These are phyloP conservation scores for Apis florea DNA, from an alignment of 1,140 invertebrate genomes.

Conservation along the genomic window DNA sequence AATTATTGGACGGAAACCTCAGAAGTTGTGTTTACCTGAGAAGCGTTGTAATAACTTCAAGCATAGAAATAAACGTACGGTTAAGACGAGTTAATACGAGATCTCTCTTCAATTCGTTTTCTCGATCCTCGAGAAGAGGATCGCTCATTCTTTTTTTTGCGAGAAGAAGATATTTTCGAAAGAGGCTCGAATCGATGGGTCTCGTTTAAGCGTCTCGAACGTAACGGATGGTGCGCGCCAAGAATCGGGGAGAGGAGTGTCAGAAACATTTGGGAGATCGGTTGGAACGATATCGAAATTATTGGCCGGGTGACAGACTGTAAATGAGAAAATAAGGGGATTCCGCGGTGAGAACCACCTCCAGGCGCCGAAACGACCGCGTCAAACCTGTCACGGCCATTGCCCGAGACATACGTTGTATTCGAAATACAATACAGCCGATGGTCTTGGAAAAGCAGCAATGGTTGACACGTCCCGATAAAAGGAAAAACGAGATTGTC, in stretches of 20 bases:
- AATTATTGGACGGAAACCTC: too few species aligned
- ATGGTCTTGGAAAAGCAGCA: slow-evolving; percentile 23
- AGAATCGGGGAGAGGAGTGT: not conserved
- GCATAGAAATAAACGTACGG: too few species aligned
- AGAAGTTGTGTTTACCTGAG: too few species aligned
- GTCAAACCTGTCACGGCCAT: slow-evolving; percentile 33
- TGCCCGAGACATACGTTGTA: slow-evolving; percentile 26
- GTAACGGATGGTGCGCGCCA: not conserved
- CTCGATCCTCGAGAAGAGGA: too few species aligned
- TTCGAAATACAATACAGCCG: slow-evolving; percentile 32
- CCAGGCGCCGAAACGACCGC: slow-evolving; percentile 21
- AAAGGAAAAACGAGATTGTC: slow-evolving; percentile 21
- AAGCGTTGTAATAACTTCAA: too few species aligned
- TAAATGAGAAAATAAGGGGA: slow-evolving; percentile 27
- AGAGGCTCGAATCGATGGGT: not conserved
- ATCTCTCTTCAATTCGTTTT: too few species aligned
- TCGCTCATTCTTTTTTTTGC: too few species aligned
- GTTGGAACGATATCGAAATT: slow-evolving; percentile 18
- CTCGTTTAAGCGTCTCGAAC: not conserved
- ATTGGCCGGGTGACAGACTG: slow-evolving; percentile 8
- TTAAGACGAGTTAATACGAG: too few species aligned
- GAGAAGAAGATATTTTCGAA: too few species aligned
- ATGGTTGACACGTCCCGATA: slow-evolving; percentile 33
- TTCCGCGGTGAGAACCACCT: slow-evolving; percentile 25
- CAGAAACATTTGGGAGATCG: slow-evolving; percentile 28